Conservation (phyloP, 1,140 invertebrate genomes). For the Aphaenogaster ashmeadi region DNA sequence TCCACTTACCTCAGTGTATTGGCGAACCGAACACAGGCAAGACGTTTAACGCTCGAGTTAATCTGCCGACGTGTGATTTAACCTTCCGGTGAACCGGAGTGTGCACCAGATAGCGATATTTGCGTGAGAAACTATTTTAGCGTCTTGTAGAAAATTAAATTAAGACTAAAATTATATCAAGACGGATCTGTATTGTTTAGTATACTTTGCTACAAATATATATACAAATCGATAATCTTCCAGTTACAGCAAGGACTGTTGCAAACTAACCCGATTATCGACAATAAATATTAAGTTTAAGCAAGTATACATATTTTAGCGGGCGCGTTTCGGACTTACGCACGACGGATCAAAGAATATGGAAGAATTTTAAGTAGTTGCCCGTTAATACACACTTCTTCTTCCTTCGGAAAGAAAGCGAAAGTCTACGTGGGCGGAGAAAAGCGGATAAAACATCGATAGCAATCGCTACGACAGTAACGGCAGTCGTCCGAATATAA, state of each 20-base stretch:
- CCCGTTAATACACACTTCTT: neutral
- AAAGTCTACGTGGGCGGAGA: conserved; percentile 33
- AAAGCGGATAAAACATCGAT: conserved; percentile 49
- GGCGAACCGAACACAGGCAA: conserved; percentile 40
- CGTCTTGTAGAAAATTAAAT: conserved; percentile 1
- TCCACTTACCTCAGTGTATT: conserved; percentile 48
- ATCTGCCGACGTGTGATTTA: conserved; percentile 47
- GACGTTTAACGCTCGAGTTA: conserved; percentile 60
- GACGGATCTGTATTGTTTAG: neutral
- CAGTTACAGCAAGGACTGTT: neutral
- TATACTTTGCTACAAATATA: neutral
- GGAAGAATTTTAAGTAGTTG: neutral
- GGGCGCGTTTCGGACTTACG: neutral
- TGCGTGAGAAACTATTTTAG: conserved; percentile 8
- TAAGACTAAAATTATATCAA: neutral
- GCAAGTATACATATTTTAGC: neutral
- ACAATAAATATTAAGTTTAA: neutral
- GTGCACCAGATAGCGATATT: conserved; percentile 44
- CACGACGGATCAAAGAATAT: neutral
- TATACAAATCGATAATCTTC: neutral
- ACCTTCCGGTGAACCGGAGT: conserved; percentile 38
- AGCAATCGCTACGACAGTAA: conserved; percentile 42
- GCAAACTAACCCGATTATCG: neutral
- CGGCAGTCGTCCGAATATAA: conserved; percentile 64
- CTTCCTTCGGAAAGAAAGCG: conserved; percentile 22